These are phyloP conservation scores for Cataglyphis hispanica DNA, from an alignment of 1,140 invertebrate species.

Conservation along the genomic window DNA sequence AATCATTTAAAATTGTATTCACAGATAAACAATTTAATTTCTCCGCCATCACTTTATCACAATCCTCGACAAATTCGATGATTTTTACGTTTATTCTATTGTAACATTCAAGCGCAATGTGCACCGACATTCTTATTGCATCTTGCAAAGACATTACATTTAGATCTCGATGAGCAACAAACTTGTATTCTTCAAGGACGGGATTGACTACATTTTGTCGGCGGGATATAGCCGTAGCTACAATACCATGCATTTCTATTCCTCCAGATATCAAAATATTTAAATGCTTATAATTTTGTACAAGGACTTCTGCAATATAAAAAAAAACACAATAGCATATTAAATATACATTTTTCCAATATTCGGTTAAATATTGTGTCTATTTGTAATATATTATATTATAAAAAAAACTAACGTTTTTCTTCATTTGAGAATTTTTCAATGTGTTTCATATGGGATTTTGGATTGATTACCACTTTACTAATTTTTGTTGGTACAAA, in stretches of 20 bases:
- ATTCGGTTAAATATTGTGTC: not conserved
- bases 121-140: slow-evolving; percentile 88
- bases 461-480: slow-evolving; percentile 92
- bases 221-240: slow-evolving; percentile 92
- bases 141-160: slow-evolving; percentile 78
- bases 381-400: too few relatives aligned
- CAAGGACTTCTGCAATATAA: slow-evolving; percentile 79
- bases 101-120: slow-evolving; percentile 93
- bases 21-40: slow-evolving; percentile 87
- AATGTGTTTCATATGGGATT: slow-evolving; percentile 87
- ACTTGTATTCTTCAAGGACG: slow-evolving; percentile 91
- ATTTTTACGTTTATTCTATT: slow-evolving; percentile 90
- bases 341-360: not conserved
- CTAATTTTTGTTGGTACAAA: slow-evolving; percentile 95
- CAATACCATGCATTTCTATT: slow-evolving; percentile 93
- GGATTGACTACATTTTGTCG: slow-evolving; percentile 89
- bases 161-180: slow-evolving; percentile 86
- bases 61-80: slow-evolving; percentile 89
- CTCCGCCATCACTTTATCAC: slow-evolving; percentile 84
- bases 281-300: slow-evolving; percentile 85
- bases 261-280: slow-evolving; percentile 89
- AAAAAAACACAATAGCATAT: not conserved
- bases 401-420: slow-evolving; percentile 75
- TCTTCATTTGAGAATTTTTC: slow-evolving; percentile 75
- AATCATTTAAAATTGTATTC: slow-evolving; percentile 87